Evolutionary conservation across 2,113 vertebrate genomes (phyloP).

Genomic region (Tonatia bakeri): DNA sequence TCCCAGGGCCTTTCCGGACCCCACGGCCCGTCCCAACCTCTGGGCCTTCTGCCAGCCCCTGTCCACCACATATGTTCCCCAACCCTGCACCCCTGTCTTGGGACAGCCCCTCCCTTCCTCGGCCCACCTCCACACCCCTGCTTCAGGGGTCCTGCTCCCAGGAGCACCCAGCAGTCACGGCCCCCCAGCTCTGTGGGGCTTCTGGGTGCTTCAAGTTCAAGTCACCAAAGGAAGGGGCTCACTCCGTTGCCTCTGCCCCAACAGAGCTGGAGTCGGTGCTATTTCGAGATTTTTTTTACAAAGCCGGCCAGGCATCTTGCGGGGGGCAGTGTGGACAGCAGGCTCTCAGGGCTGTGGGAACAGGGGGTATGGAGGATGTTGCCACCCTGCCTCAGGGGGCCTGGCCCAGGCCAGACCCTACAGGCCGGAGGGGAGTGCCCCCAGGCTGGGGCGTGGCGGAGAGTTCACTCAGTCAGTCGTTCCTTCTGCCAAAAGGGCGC

Average conservation of each 20-base stretch:
- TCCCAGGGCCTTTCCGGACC: not conserved
- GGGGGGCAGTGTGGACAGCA: no score
- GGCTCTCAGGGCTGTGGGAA: not conserved
- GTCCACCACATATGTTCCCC: no score
- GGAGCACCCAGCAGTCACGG: accelerated
- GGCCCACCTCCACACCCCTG: accelerated
- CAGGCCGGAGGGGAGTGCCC: accelerated
- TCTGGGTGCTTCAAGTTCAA: accelerated
- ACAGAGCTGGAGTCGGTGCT: not conserved
- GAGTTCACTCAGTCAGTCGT: not conserved
- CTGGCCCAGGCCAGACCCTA: accelerated
- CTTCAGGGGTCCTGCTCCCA: not conserved
- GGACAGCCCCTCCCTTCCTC: not conserved
- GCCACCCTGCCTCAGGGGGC: not conserved
- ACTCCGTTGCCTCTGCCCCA: not conserved
- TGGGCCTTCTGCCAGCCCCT: not conserved
- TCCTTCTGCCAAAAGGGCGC: not conserved
- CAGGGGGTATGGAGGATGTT: accelerated
- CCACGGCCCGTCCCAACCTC: accelerated
- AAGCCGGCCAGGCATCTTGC: not conserved
- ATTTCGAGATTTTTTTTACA: not conserved
- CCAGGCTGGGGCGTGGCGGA: not conserved
- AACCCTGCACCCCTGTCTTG: not conserved
- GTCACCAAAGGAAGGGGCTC: no score
- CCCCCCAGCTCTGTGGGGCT: not conserved